phyloP scores from a whole-genome alignment of 1,140 invertebrate genomes.

The Amyelois transitella region DNA sequence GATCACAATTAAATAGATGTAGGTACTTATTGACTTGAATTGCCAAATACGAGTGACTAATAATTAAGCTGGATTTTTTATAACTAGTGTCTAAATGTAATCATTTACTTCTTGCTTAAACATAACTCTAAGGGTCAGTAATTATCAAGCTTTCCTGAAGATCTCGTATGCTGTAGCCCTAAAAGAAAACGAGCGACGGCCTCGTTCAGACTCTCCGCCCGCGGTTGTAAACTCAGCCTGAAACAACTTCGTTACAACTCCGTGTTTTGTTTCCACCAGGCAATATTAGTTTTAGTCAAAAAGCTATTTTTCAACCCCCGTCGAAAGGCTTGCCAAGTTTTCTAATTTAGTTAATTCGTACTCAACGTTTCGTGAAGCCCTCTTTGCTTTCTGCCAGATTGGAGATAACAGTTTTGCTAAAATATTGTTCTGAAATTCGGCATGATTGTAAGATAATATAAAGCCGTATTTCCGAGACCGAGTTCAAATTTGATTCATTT shows the following conservation, averaged over 20 bases:
- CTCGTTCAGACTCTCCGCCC: conserved; percentile 36
- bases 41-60: no score
- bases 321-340: conserved; percentile 67
- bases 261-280: conserved; percentile 59
- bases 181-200: conserved; percentile 34
- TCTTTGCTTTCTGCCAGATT: conserved; percentile 22
- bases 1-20: no score
- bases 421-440: conserved; percentile 26
- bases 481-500: neutral
- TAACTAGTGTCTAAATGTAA: no score
- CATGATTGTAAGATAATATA: conserved; percentile 28
- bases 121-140: no score
- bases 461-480: neutral
- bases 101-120: no score
- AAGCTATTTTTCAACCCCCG: conserved; percentile 69
- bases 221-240: conserved; percentile 52
- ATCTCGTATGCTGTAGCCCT: neutral
- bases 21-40: no score
- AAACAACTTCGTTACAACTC: conserved; percentile 70
- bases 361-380: conserved; percentile 45
- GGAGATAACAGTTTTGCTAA: conserved; percentile 30
- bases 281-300: conserved; percentile 73
- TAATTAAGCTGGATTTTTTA: no score
- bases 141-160: no score
- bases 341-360: conserved; percentile 70